phyloP scores from a whole-genome alignment of 2,113 vertebrate genomes.

The Aythya baeri region DNA sequence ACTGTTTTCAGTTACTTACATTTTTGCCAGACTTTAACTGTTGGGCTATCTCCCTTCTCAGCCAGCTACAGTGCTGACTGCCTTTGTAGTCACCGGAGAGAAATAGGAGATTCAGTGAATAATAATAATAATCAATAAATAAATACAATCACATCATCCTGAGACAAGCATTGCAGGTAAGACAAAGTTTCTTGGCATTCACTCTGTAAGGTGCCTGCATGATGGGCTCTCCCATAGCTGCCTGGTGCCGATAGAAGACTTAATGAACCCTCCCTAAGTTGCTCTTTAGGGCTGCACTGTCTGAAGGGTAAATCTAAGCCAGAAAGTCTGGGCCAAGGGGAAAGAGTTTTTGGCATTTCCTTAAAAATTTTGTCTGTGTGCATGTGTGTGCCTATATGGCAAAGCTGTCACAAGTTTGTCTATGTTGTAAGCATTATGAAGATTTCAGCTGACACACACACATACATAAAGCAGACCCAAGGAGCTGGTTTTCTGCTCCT shows the following conservation, averaged over 20 bases:
- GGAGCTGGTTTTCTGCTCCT: background rate
- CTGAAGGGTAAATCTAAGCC: background rate
- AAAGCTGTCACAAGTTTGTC: background rate
- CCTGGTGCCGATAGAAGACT: background rate
- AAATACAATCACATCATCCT: background rate
- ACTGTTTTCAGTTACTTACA: conserved; percentile 33
- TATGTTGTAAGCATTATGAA: background rate
- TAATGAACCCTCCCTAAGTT: background rate
- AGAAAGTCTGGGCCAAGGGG: background rate
- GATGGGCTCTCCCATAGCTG: background rate
- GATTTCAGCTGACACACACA: background rate
- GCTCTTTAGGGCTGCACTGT: background rate
- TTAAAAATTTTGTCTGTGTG: background rate
- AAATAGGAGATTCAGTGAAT: background rate
- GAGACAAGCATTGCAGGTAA: background rate
- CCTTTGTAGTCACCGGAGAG: conserved; percentile 14
- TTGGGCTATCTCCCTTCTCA: conserved; percentile 34
- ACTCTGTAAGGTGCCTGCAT: background rate
- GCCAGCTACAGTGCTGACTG: background rate
- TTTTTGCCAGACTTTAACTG: conserved; percentile 24
- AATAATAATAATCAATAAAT: background rate
- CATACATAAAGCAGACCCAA: background rate
- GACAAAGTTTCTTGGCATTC: background rate
- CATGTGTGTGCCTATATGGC: background rate
- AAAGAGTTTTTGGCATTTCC: background rate